These are phyloP conservation scores for Sinocyclocheilus rhinocerous DNA, from an alignment of 2,113 vertebrate species.

Conservation along the genomic window DNA sequence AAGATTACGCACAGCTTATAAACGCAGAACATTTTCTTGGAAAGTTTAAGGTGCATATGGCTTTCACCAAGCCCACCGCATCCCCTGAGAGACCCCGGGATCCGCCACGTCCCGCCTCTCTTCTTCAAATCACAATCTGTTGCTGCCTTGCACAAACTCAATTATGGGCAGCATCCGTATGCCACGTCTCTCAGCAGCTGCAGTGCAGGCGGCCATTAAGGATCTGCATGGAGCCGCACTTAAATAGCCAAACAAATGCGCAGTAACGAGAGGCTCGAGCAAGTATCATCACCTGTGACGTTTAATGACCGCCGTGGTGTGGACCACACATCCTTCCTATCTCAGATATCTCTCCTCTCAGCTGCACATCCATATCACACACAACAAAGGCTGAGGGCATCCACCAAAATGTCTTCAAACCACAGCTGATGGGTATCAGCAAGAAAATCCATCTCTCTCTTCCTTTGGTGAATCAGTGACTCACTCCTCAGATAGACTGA, in stretches of 20 bases:
- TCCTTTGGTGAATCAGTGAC: constrained; percentile 23
- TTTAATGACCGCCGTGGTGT: constrained; percentile 34
- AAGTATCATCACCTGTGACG: neutral
- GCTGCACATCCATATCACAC: neutral
- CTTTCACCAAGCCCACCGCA: constrained; percentile 8
- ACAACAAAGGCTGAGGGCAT: constrained; percentile 29
- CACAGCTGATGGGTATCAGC: constrained; percentile 18
- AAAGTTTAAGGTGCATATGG: constrained; percentile 41
- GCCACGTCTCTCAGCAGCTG: neutral
- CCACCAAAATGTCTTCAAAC: constrained; percentile 8
- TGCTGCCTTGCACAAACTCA: constrained; percentile 25
- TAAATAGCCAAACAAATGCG: constrained; percentile 24
- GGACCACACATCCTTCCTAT: neutral
- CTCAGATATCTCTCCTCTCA: neutral
- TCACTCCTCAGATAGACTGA: neutral
- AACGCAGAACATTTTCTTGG: constrained; percentile 15
- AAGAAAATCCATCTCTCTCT: constrained; percentile 8
- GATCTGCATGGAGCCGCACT: neutral
- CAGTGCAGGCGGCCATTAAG: neutral
- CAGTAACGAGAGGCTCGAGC: neutral
- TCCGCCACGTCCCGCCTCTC: neutral
- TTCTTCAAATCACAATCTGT: constrained; percentile 42
- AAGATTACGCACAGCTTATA: neutral
- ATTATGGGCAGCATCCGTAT: constrained; percentile 30
- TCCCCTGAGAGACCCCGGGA: constrained; percentile 5